These are phyloP conservation scores for Exephanes ischioxanthus DNA, from an alignment of 2,888 invertebrate genomes.

Conservation along the genomic window DNA sequence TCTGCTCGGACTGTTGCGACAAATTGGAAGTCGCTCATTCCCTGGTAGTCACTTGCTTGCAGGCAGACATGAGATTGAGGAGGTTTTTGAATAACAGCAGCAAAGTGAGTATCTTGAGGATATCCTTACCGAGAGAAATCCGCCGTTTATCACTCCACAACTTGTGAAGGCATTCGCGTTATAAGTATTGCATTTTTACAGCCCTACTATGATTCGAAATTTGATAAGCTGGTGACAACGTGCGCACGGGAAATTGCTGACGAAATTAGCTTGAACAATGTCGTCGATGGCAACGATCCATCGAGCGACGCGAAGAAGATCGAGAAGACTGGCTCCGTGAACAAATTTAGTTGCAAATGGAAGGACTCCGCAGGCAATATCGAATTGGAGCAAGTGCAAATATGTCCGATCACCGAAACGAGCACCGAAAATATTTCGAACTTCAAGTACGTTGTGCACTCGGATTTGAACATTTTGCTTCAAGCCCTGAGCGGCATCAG, in stretches of 20 bases:
- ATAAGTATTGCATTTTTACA: constrained; percentile 65
- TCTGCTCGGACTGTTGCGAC: constrained; percentile 75
- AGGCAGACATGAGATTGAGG: constrained; percentile 76
- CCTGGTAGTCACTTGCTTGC: constrained; percentile 73
- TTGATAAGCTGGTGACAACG: constrained; percentile 67
- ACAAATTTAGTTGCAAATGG: constrained; percentile 50
- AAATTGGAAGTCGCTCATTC: constrained; percentile 76
- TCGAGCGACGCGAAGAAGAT: constrained; percentile 50
- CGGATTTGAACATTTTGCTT: constrained; percentile 70
- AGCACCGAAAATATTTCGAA: constrained; percentile 11
- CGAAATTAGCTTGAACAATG: constrained; percentile 67
- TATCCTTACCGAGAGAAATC: not conserved
- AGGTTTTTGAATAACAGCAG: constrained; percentile 74
- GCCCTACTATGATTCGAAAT: constrained; percentile 73
- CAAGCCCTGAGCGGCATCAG: constrained; percentile 49
- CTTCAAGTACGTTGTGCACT: constrained; percentile 61
- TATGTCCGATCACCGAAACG: constrained; percentile 26
- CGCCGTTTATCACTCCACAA: not conserved
- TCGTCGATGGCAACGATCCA: constrained; percentile 24
- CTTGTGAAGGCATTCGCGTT: not conserved
- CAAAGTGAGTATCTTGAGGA: constrained; percentile 69
- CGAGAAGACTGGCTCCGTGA: constrained; percentile 37
- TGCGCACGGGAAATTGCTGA: constrained; percentile 71
- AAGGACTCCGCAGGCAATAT: not conserved
- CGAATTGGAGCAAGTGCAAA: constrained; percentile 41